Percentiles rank a stretch among this genome's conserved stretches.
These are phyloP conservation scores for Watsonalla cultraria DNA, from an alignment of 2,888 invertebrate genomes.

Conservation along the genomic window DNA sequence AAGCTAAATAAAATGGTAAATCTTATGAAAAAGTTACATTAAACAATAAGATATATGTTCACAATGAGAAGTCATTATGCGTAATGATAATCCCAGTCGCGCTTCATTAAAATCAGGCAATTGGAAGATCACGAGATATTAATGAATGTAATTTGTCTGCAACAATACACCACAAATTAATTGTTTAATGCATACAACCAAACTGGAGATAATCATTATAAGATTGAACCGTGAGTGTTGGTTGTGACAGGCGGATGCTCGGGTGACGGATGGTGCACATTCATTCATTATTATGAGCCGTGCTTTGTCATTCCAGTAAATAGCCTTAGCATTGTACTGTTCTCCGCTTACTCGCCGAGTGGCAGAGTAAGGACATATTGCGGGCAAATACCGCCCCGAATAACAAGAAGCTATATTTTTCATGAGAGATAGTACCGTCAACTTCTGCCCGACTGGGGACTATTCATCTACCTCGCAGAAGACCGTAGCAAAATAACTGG, in stretches of 20 bases:
- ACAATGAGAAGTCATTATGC: no score
- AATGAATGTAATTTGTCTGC: conserved; percentile 2
- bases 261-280: conserved; percentile 21
- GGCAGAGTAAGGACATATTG: background rate
- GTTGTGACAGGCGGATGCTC: conserved; percentile 31
- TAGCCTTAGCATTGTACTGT: conserved; percentile 11
- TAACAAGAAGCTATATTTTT: background rate
- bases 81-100: no score
- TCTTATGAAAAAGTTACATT: no score
- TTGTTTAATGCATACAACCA: conserved; percentile 10
- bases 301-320: conserved; percentile 16
- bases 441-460: no score
- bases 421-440: no score
- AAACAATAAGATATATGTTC: no score
- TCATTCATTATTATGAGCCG: conserved; percentile 8
- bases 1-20: no score
- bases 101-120: background rate
- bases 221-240: conserved; percentile 21
- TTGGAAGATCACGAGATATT: background rate
- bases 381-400: background rate
- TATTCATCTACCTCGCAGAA: no score
- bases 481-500: no score
- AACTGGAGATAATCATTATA: conserved; percentile 19
- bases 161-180: background rate
- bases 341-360: conserved; percentile 2